Percentiles rank a stretch among this genome's conserved stretches.
Evolutionary conservation across 2,888 invertebrate species (phyloP).

Genomic region (Aleiodes leptofemur): DNA sequence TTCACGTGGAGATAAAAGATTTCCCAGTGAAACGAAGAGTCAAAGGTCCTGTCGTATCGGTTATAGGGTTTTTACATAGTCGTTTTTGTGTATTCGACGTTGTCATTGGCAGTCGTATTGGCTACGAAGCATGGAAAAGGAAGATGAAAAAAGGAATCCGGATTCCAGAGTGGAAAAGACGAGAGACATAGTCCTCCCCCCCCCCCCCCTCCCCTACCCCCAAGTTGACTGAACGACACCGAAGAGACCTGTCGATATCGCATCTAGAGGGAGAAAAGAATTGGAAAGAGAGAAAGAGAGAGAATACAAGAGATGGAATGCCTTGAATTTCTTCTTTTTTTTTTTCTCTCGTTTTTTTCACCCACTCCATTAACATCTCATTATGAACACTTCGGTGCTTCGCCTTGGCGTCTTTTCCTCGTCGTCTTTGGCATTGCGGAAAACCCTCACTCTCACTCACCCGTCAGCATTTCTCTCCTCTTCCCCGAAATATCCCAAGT

Average conservation of each 20-base stretch:
- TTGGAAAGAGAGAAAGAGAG: constrained; percentile 33
- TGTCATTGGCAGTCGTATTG: constrained; percentile 34
- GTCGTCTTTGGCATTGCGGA: constrained; percentile 44
- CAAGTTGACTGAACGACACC: constrained; percentile 50
- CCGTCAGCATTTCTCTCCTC: constrained; percentile 18
- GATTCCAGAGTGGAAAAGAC: constrained; percentile 35
- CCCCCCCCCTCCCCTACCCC: too few relatives aligned
- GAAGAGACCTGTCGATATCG: constrained; percentile 50
- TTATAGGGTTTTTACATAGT: constrained; percentile 15
- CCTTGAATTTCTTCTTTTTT: constrained; percentile 51
- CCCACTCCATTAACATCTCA: constrained; percentile 75
- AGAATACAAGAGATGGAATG: constrained; percentile 41
- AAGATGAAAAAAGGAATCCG: constrained; percentile 19
- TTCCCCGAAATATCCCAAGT: constrained; percentile 70
- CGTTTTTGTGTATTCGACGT: constrained; percentile 24
- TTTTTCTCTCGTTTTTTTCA: constrained; percentile 65
- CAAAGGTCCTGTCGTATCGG: constrained; percentile 28
- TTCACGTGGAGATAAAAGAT: constrained; percentile 20
- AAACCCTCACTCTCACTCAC: constrained; percentile 22
- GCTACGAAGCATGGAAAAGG: constrained; percentile 23
- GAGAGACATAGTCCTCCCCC: not conserved
- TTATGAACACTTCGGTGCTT: constrained; percentile 71
- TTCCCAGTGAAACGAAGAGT: constrained; percentile 22
- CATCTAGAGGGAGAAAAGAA: constrained; percentile 19
- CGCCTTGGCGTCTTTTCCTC: constrained; percentile 51